Conservation (phyloP, 2,888 invertebrate species). For the Nowickia ferox region DNA sequence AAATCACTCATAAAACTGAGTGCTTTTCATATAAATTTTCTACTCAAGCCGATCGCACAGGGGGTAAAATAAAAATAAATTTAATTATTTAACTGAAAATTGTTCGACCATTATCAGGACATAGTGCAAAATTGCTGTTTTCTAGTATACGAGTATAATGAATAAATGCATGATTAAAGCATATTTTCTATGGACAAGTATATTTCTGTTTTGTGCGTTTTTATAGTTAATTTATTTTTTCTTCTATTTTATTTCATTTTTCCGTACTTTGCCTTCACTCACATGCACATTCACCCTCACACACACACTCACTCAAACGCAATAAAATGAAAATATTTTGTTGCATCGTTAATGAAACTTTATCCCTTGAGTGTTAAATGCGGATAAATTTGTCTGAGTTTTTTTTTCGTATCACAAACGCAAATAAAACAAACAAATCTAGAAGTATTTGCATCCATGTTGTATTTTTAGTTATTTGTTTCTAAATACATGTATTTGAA, state of each 20-base stretch:
- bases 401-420: conserved; percentile 6
- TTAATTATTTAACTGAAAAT: too few relatives aligned
- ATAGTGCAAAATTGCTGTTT: background rate
- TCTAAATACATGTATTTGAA: background rate
- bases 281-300: background rate
- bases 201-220: conserved; percentile 29
- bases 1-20: too few relatives aligned
- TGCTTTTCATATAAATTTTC: too few relatives aligned
- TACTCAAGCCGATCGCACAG: background rate
- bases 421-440: too few relatives aligned
- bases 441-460: too few relatives aligned
- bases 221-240: conserved; percentile 30
- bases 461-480: too few relatives aligned
- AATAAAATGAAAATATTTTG: conserved; percentile 12
- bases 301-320: background rate
- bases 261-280: background rate
- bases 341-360: conserved; percentile 65
- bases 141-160: background rate
- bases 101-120: background rate
- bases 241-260: conserved; percentile 40
- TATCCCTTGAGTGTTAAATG: conserved; percentile 66
- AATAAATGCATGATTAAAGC: conserved; percentile 26
- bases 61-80: too few relatives aligned
- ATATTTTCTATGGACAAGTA: conserved; percentile 33
- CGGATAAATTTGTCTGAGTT: conserved; percentile 54